Evolutionary conservation across 1,140 invertebrate species (phyloP), one percentile per base, ranked within the genome.

Genomic region (Drosophila nebulosa): DNA sequence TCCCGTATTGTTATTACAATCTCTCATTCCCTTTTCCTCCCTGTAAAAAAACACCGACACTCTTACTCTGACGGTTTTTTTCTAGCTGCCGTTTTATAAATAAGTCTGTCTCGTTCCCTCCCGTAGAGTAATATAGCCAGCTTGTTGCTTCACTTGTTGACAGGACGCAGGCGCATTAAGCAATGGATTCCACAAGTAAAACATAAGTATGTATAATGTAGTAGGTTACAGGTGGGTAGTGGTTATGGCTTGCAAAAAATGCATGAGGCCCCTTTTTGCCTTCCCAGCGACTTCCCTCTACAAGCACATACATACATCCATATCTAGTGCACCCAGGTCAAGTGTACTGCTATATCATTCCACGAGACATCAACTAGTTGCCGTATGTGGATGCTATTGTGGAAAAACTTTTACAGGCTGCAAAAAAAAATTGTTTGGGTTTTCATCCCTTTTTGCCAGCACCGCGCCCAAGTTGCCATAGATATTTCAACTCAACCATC

Each of bases 131-230:
- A 2, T 51, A 55, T 46, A 32, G 73, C 69, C 46, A 77, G 80
- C 81, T 85, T 85, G 80, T 85, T 85, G 80, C 81, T 85, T 85
- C 80, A 85, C 81, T 85, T 85, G 80, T 86, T 85, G 80, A 69
- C 73, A 71, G 57, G 26, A 22, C 80, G 81, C 81, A 67, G 71
- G 80, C 80, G 80, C 81, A 73, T 53, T 52, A 39, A 24, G 27
- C 14, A 76, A 84, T 84, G 52, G 74, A 35, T 66, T 85, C 81
- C 81, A 85, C 72, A 76, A 6, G 10, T 35, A 26, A 36, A 18
- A 59, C 50, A 26, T 30, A 57, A 39, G 58, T 60, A 68, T 72
- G 50, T 61, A 42, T 39, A 42, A 59, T 36, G 68, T 74, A 6
- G 59, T 76, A 68, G 24, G 57, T 76, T 88, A 85, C 81, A 85